These are phyloP conservation scores for Esox masquinongy DNA, from an alignment of 2,797 vertebrate genomes.

Conservation along the genomic window DNA sequence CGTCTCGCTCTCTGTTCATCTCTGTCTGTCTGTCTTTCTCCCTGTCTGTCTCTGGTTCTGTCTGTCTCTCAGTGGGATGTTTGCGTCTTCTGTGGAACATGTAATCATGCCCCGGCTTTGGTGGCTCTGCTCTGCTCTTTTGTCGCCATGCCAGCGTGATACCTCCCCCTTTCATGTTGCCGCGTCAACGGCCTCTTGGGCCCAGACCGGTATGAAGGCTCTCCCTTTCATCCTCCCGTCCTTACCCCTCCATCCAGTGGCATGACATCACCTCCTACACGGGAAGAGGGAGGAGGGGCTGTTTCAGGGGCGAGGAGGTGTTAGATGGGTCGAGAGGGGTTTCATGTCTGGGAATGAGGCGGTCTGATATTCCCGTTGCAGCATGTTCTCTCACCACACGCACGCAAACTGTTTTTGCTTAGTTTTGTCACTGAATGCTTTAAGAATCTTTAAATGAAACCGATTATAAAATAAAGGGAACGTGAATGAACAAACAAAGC, in stretches of 20 bases:
- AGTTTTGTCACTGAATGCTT: no score
- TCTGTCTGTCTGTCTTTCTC: conserved; percentile 1
- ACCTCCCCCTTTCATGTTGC: conserved; percentile 63
- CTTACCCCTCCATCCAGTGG: conserved; percentile 37
- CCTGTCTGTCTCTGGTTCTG: not conserved
- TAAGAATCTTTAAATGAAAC: no score
- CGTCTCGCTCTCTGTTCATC: conserved; percentile 38
- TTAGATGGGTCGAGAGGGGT: conserved; percentile 15
- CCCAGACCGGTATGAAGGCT: conserved; percentile 43
- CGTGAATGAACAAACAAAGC: no score
- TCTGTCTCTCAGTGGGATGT: conserved; percentile 30
- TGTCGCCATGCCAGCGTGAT: conserved; percentile 63
- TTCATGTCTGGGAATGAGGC: conserved; percentile 16
- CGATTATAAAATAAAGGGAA: no score
- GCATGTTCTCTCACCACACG: not conserved
- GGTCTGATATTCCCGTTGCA: not conserved
- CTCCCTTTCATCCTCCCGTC: conserved; percentile 61
- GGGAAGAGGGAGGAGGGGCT: conserved; percentile 14
- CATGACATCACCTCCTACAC: conserved; percentile 62
- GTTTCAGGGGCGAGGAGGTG: conserved; percentile 30
- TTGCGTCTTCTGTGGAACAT: conserved; percentile 66
- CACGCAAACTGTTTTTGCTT: not conserved
- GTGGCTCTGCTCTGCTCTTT: conserved; percentile 44
- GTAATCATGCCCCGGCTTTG: conserved; percentile 60
- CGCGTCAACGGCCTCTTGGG: conserved; percentile 46